Base-by-base conservation (phyloP, 2,888 invertebrate species). In the Coecobrya sp. region DNA sequence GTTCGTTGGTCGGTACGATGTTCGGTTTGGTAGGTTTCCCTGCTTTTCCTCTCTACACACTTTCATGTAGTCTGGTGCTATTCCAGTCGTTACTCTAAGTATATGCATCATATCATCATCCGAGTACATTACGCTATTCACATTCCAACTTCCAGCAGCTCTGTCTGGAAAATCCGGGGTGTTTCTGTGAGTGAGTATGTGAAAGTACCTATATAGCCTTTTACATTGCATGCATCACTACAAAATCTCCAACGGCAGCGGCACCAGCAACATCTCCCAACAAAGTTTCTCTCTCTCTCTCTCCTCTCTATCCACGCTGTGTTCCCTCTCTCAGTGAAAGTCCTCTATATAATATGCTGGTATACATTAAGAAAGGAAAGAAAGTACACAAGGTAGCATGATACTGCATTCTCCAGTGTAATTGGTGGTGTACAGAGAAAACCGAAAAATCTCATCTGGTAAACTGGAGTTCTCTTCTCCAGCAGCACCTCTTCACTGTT, bases 391-490 rank as follows among this genome's bases (percentile, higher is more conserved):
- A n/a, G 11, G 59, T 10, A 55, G 81, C 0, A 82, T 22, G 59
- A 19, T 30, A 59, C 55, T 27, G 49, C 55, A 27, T 13, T 79
- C 16, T 52, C 16, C 79, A 79, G 79, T 52, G n/a, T 82, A 82
- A 22, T 19, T 59, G 22, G 27, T 27, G 30, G 68, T 27, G 25
- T 3, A 19, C 2, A 76, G 49, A n/a, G 70, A 55, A 82, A 82
- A n/a, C 36, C n/a, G 30, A 73, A 10, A 82, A 82, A 82, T 82
- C 81, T 82, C 81, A 82, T 82, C 81, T 82, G 81, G 81, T 82
- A 30, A 82, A 82, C 59, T 82, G 30, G 59, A 59, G 55, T 8
- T 81, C 81, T 62, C 62, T 62, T 62, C 19, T 22, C 62, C 62
- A 62, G 22, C 62, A 62, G 62, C 65, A 27, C 27, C 16, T 68